phyloP scores from a whole-genome alignment of 2,797 vertebrate species.

The Chrysolophus pictus region DNA sequence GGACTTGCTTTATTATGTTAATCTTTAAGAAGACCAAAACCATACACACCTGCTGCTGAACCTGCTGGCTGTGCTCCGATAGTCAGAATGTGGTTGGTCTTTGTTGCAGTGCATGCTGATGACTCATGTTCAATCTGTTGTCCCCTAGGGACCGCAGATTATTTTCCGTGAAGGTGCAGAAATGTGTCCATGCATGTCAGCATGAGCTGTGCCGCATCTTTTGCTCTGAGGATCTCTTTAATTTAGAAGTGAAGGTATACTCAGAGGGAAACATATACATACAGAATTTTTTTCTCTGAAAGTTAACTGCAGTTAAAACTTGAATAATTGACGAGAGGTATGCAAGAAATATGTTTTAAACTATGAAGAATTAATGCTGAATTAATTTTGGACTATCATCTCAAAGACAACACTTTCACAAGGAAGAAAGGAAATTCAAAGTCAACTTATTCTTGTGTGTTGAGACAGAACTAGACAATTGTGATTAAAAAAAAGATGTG shows the following conservation, averaged over 20 bases:
- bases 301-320: not conserved
- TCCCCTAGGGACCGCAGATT: accelerated
- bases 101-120: not conserved
- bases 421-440: not conserved
- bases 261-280: not conserved
- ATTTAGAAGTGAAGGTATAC: not conserved
- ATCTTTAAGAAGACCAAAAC: not conserved
- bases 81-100: not conserved
- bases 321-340: not conserved
- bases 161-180: not conserved
- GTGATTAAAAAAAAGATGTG: not conserved
- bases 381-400: not conserved
- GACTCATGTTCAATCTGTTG: not conserved
- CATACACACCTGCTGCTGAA: not conserved
- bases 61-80: not conserved
- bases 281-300: not conserved
- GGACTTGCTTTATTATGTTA: not conserved
- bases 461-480: not conserved
- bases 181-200: not conserved
- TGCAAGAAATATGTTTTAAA: not conserved
- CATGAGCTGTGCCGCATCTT: not conserved
- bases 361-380: not conserved
- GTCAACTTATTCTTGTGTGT: not conserved
- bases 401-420: not conserved
- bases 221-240: not conserved